Evolutionary conservation across 2,888 invertebrate species (phyloP).

Genomic region (Emmelina monodactyla): DNA sequence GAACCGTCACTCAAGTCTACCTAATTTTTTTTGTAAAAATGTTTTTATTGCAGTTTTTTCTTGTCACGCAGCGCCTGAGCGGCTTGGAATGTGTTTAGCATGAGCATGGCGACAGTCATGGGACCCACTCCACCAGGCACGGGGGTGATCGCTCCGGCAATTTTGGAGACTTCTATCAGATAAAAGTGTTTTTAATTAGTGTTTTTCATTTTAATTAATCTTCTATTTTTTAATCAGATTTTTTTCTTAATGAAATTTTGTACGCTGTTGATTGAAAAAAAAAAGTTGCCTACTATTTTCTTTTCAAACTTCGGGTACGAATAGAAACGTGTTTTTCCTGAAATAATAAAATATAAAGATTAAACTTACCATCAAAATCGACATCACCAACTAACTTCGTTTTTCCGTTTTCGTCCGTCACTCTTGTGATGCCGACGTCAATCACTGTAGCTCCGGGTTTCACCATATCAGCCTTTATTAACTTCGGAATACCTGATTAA

Average conservation of each 20-base stretch:
- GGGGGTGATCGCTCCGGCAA: conserved; percentile 87
- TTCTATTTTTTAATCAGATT: no score
- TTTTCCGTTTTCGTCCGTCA: conserved; percentile 72
- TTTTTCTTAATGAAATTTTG: no score
- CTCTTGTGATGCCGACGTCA: conserved; percentile 85
- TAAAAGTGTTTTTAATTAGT: no score
- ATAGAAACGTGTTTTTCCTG: no score
- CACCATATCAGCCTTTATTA: conserved; percentile 84
- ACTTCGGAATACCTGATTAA: conserved; percentile 71
- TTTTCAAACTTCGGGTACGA: no score
- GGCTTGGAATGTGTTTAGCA: conserved; percentile 86
- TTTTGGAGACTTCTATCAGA: conserved; percentile 72
- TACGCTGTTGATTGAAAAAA: no score
- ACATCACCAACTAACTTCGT: conserved; percentile 86
- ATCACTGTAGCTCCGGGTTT: conserved; percentile 89
- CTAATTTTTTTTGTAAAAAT: no score
- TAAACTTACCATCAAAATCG: conserved; percentile 76
- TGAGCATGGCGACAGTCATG: conserved; percentile 93
- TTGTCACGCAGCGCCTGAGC: conserved; percentile 56
- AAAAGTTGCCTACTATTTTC: no score
- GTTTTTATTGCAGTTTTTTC: neutral
- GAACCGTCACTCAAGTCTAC: no score
- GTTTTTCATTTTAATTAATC: no score
- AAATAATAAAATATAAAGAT: neutral
- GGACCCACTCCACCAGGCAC: conserved; percentile 94